These are phyloP conservation scores for Drosophila ficusphila DNA, from an alignment of 1,140 invertebrate genomes.

Conservation along the genomic window DNA sequence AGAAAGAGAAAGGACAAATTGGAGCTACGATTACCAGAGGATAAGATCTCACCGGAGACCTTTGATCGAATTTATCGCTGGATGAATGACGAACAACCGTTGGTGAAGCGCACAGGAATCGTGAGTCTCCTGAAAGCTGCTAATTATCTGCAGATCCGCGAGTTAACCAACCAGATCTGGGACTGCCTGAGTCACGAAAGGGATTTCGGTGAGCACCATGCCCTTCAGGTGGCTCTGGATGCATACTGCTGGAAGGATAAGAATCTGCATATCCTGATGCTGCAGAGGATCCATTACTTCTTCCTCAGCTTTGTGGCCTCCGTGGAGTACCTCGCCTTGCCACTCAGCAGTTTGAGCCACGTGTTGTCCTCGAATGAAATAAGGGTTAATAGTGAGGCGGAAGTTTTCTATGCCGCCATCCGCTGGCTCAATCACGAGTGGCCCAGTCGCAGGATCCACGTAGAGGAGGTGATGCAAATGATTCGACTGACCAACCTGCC, in stretches of 20 bases:
- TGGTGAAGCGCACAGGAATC: conserved; percentile 15
- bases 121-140: conserved; percentile 10
- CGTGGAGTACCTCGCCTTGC: conserved; percentile 23
- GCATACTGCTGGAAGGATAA: background rate
- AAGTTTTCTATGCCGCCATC: conserved; percentile 46
- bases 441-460: background rate
- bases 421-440: conserved; percentile 53
- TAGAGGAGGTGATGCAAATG: conserved; percentile 1
- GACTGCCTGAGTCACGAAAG: conserved; percentile 6
- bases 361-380: conserved; percentile 36
- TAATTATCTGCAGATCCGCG: conserved; percentile 3
- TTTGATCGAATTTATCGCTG: conserved; percentile 12
- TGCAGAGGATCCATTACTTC: conserved; percentile 24
- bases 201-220: conserved; percentile 22
- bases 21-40: conserved; percentile 19
- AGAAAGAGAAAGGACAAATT: background rate
- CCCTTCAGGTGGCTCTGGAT: conserved; percentile 17
- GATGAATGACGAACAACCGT: background rate
- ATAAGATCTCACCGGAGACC: conserved; percentile 3
- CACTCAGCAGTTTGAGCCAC: background rate
- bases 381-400: conserved; percentile 42
- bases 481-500: conserved; percentile 18
- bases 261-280: conserved; percentile 23
- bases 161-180: conserved; percentile 26
- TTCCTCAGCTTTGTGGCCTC: conserved; percentile 44